Evolutionary conservation across 2,113 vertebrate species (phyloP).

Genomic region (Dolichallabes microphthalmus): DNA sequence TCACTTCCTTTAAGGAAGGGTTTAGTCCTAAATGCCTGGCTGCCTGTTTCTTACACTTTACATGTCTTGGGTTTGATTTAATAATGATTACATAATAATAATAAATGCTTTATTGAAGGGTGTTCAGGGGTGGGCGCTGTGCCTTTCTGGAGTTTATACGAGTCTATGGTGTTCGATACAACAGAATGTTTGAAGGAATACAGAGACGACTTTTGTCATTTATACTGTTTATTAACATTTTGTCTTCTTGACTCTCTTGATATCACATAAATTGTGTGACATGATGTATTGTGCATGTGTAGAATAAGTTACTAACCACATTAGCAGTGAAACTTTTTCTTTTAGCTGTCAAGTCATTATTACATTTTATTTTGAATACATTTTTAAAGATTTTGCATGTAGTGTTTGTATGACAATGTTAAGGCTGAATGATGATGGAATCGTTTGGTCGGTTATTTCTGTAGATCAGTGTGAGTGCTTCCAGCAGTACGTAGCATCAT

Average conservation of each 20-base stretch:
- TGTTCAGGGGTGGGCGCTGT: conserved; percentile 16
- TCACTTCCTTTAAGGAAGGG: conserved; percentile 55
- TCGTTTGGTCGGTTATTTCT: background rate
- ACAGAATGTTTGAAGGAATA: conserved; percentile 25
- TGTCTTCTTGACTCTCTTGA: conserved; percentile 10
- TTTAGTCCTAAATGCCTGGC: conserved; percentile 67
- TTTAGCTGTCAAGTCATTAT: background rate
- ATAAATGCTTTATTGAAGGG: conserved; percentile 21
- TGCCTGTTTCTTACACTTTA: conserved; percentile 64
- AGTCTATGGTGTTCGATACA: conserved; percentile 12
- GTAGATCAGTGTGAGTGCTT: background rate
- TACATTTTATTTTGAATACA: background rate
- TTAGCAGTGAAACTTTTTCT: conserved; percentile 18
- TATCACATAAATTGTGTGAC: conserved; percentile 21
- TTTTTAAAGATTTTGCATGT: conserved; percentile 19
- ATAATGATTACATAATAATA: background rate
- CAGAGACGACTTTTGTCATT: conserved; percentile 16
- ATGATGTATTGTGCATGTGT: conserved; percentile 39
- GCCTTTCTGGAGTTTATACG: background rate
- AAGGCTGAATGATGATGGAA: background rate
- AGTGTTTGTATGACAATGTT: background rate
- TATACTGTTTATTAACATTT: conserved; percentile 24
- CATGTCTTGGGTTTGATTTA: conserved; percentile 55
- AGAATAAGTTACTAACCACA: conserved; percentile 34
- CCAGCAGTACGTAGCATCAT: background rate